Evolutionary conservation across 2,888 invertebrate genomes (phyloP).

Genomic region (Enoplolaimus lenunculus): DNA sequence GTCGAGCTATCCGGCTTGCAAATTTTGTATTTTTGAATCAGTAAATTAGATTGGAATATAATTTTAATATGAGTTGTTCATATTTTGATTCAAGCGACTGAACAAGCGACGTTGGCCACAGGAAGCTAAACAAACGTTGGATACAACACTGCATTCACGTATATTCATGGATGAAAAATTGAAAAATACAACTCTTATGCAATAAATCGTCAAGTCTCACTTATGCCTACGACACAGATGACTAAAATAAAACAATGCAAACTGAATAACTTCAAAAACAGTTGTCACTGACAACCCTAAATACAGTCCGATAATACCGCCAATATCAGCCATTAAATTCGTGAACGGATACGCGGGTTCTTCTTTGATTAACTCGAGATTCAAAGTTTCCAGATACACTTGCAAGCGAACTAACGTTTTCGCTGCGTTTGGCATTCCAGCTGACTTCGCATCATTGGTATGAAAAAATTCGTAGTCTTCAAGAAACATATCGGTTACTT

Average conservation of each 20-base stretch:
- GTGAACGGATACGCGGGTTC: not conserved
- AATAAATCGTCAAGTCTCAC: too few relatives aligned
- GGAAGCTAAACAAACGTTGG: too few relatives aligned
- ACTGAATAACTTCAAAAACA: not conserved
- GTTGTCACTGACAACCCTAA: not conserved
- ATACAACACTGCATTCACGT: too few relatives aligned
- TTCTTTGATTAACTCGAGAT: not conserved
- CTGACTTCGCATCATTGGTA: not conserved
- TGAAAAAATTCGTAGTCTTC: not conserved
- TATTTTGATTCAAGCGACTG: too few relatives aligned
- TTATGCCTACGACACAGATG: not conserved
- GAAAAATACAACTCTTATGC: too few relatives aligned
- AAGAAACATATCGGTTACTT: not conserved
- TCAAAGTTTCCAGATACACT: not conserved
- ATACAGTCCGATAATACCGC: not conserved
- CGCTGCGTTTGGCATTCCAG: not conserved
- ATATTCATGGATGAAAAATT: too few relatives aligned
- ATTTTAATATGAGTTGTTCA: too few relatives aligned
- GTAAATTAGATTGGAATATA: too few relatives aligned
- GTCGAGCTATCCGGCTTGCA: too few relatives aligned
- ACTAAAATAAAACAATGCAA: not conserved
- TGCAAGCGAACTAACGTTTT: not conserved
- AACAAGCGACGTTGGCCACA: too few relatives aligned
- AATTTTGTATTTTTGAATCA: too few relatives aligned
- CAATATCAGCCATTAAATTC: not conserved